Percentiles rank a stretch among this genome's conserved stretches.
These are phyloP conservation scores for Aphrophora alni DNA, from an alignment of 2,888 invertebrate species.

Conservation along the genomic window DNA sequence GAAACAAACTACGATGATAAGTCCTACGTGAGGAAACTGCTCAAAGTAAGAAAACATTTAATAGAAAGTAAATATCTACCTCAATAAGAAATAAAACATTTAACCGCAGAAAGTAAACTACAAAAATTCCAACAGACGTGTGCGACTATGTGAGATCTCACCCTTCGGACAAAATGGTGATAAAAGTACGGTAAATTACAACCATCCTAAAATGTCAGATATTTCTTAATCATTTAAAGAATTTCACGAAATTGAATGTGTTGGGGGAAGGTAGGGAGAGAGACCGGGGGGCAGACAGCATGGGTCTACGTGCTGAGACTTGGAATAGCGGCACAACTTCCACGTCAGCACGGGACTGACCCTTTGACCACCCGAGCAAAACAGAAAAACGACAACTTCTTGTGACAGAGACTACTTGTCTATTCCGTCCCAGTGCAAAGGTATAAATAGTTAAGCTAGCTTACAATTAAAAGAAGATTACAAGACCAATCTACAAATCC, in stretches of 20 bases:
- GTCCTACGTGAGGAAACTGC: too few species aligned
- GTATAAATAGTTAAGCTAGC: constrained; percentile 5
- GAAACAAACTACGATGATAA: too few species aligned
- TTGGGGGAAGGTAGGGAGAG: not conserved
- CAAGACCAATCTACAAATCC: not conserved
- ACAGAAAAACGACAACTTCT: constrained; percentile 1
- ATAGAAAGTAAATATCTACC: not conserved
- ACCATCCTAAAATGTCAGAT: not conserved
- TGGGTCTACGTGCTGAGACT: not conserved
- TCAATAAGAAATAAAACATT: not conserved
- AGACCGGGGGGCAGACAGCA: not conserved
- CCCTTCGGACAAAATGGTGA: not conserved
- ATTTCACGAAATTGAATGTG: constrained; percentile 9
- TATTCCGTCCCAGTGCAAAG: not conserved
- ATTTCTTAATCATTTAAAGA: constrained; percentile 9
- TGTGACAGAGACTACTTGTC: not conserved
- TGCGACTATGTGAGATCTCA: not conserved
- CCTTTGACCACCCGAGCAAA: not conserved
- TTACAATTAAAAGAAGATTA: constrained; percentile 9
- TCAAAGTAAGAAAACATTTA: too few species aligned
- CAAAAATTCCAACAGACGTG: not conserved
- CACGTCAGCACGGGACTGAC: not conserved
- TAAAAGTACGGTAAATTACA: not conserved
- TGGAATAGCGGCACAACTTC: too few species aligned
- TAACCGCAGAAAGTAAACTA: not conserved